These are phyloP conservation scores for Enteromius afrohamiltoni DNA, from an alignment of 2,797 vertebrate species.

Conservation along the genomic window DNA sequence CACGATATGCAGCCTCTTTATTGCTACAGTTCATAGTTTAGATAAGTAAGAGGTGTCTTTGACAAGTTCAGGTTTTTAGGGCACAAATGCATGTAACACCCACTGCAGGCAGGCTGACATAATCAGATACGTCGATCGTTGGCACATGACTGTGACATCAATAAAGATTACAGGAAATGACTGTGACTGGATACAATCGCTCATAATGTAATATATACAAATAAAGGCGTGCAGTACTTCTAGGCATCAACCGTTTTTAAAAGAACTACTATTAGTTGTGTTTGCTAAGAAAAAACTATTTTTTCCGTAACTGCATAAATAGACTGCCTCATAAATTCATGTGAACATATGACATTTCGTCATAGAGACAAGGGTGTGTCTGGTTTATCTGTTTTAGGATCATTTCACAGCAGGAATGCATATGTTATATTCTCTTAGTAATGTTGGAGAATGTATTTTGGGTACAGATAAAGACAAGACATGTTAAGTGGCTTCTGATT, in stretches of 20 bases:
- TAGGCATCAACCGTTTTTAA: neutral
- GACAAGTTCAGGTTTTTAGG: constrained; percentile 16
- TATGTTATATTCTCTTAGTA: neutral
- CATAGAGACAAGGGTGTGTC: neutral
- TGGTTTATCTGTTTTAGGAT: neutral
- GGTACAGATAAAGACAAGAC: neutral
- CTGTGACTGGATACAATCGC: neutral
- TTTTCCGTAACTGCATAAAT: neutral
- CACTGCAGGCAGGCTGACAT: neutral
- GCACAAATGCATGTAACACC: constrained; percentile 5
- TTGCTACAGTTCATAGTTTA: constrained; percentile 22
- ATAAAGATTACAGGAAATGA: neutral
- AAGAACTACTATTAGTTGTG: neutral
- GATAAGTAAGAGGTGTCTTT: constrained; percentile 5
- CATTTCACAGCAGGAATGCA: neutral
- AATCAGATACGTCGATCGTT: neutral
- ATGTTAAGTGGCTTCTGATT: neutral
- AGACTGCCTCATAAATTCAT: neutral
- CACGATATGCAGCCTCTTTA: constrained; percentile 2
- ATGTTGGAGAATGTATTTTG: neutral
- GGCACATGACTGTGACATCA: neutral
- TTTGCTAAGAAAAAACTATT: neutral
- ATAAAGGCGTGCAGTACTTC: neutral
- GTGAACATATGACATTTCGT: neutral
- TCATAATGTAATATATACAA: neutral